These are phyloP conservation scores for Stichodactyla helianthus DNA, from an alignment of 64 coral and sea anemone genomes.

Conservation along the genomic window DNA sequence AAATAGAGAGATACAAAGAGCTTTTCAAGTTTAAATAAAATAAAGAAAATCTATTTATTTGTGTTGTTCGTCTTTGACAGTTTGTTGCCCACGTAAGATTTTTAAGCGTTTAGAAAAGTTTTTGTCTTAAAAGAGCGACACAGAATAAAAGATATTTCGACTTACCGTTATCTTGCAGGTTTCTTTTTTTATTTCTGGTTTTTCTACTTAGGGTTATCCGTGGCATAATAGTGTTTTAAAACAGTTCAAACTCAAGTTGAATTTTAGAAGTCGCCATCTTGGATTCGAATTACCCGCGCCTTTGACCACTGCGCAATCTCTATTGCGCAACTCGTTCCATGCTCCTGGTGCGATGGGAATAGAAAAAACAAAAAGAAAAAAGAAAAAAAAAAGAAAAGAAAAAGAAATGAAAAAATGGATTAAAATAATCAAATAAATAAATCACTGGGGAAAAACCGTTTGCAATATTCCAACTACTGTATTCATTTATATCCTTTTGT, in stretches of 20 bases:
- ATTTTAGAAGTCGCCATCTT: not conserved
- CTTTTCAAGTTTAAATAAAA: not conserved
- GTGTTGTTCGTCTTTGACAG: not conserved
- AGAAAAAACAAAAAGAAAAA: too few relatives aligned
- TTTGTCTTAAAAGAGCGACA: not conserved
- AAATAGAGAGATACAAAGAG: not conserved
- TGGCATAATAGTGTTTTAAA: not conserved
- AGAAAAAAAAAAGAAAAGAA: too few relatives aligned
- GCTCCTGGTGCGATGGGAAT: not conserved
- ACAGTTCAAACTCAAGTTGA: not conserved
- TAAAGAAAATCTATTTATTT: not conserved
- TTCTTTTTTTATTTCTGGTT: slow-evolving; percentile 1
- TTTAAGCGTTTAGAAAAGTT: not conserved
- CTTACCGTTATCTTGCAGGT: slow-evolving; percentile 4
- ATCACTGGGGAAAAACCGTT: too few relatives aligned
- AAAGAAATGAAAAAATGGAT: too few relatives aligned
- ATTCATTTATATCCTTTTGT: too few relatives aligned
- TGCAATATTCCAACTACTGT: not conserved
- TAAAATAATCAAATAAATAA: too few relatives aligned
- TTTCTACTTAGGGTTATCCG: not conserved
- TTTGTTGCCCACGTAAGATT: not conserved
- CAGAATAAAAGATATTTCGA: not conserved
- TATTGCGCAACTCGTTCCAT: not conserved
- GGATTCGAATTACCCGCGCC: slow-evolving; percentile 26
- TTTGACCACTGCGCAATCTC: not conserved